phyloP scores from a whole-genome alignment of 2,888 invertebrate genomes.

The Psylliodes chrysocephalus region DNA sequence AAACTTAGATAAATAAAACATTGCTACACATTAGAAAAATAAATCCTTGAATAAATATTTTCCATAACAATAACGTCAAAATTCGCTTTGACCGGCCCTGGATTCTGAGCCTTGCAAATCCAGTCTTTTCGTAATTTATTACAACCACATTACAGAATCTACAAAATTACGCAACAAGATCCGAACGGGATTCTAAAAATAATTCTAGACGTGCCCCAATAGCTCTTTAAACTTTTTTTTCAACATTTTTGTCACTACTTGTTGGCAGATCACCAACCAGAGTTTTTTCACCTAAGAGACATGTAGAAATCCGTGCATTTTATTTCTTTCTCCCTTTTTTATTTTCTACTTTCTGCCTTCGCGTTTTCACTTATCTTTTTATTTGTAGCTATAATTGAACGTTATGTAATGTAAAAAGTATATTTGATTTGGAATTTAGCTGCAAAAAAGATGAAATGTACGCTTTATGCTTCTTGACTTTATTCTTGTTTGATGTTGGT shows the following conservation, averaged over 20 bases:
- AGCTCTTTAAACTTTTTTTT: neutral
- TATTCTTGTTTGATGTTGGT: no score
- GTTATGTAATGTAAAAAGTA: neutral
- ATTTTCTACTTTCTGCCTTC: no score
- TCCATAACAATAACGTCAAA: neutral
- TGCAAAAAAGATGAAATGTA: neutral
- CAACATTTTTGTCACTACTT: neutral
- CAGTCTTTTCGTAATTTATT: neutral
- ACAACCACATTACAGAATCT: neutral
- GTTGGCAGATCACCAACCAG: conserved; percentile 3
- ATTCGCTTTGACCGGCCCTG: neutral
- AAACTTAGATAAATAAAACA: no score
- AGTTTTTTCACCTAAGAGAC: neutral
- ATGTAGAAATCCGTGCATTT: neutral
- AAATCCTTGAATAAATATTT: no score
- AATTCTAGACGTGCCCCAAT: conserved; percentile 1
- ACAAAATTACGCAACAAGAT: neutral
- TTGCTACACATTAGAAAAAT: no score
- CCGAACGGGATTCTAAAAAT: conserved; percentile 1
- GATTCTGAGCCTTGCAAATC: neutral
- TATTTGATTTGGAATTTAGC: neutral
- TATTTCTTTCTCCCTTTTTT: neutral
- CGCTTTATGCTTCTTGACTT: neutral
- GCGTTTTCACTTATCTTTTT: neutral
- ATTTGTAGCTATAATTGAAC: conserved; percentile 4